These are phyloP conservation scores for Drosophila rellima DNA, from an alignment of 2,888 invertebrate genomes.

Conservation along the genomic window DNA sequence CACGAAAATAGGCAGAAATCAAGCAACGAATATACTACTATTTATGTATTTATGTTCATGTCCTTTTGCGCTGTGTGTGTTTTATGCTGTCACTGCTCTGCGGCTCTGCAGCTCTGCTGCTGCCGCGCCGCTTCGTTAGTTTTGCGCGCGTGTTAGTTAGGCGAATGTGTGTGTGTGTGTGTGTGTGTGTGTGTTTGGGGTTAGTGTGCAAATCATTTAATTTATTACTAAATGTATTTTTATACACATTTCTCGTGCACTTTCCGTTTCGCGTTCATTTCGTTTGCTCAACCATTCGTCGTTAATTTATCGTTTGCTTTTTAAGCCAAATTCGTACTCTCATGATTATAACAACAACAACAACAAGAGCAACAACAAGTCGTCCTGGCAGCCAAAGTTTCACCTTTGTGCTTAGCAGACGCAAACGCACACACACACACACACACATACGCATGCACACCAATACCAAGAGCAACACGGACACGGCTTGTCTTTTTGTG, in stretches of 20 bases:
- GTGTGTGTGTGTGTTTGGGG: conserved; percentile 46
- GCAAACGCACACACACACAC: conserved; percentile 30
- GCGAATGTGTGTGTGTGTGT: conserved; percentile 20
- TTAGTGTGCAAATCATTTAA: conserved; percentile 80
- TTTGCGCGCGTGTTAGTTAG: conserved; percentile 76
- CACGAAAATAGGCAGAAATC: conserved; percentile 70
- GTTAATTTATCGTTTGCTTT: conserved; percentile 76
- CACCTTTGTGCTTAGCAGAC: conserved; percentile 70
- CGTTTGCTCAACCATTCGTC: conserved; percentile 47
- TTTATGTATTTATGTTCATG: conserved; percentile 69
- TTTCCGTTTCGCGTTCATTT: conserved; percentile 54
- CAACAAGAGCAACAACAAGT: conserved; percentile 38
- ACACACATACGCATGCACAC: conserved; percentile 25
- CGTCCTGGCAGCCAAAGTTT: conserved; percentile 65
- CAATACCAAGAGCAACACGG: conserved; percentile 44
- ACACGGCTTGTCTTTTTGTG: conserved; percentile 77
- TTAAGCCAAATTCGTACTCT: conserved; percentile 69
- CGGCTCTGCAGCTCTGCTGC: conserved; percentile 48
- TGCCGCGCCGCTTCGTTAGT: conserved; percentile 74
- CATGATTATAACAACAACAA: conserved; percentile 67
- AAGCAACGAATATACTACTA: conserved; percentile 65
- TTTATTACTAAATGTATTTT: conserved; percentile 79
- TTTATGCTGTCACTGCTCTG: conserved; percentile 63
- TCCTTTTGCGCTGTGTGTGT: conserved; percentile 48
- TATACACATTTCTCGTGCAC: conserved; percentile 69